Evolutionary conservation across 2,113 vertebrate genomes (phyloP).

Genomic region (Gallinago jamesoni): DNA sequence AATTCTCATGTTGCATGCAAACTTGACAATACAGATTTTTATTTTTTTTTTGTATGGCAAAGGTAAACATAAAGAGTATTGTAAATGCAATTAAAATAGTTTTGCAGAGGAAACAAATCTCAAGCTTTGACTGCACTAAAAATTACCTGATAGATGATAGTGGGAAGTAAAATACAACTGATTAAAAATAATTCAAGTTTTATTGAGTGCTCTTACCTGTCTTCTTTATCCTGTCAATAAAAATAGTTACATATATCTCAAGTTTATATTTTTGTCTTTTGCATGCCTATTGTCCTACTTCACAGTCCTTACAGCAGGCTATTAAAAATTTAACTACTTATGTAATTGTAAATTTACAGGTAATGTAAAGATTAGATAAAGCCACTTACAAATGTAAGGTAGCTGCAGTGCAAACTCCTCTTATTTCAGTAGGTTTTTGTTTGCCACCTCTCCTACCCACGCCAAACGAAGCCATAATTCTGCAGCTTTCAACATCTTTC

Average conservation of each 20-base stretch:
- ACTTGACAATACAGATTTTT: background rate
- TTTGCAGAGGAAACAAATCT: background rate
- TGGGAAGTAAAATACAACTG: background rate
- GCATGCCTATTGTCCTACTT: background rate
- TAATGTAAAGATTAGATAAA: background rate
- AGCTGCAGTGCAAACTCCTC: background rate
- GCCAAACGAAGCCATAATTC: background rate
- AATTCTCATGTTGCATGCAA: background rate
- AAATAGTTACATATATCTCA: background rate
- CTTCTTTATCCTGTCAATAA: background rate
- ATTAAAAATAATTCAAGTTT: background rate
- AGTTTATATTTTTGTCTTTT: background rate
- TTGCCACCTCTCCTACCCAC: background rate
- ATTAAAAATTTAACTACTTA: background rate
- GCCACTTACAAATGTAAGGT: background rate
- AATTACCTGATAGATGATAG: background rate
- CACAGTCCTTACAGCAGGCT: background rate
- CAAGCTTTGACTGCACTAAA: background rate
- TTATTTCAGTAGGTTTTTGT: background rate
- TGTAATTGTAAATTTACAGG: background rate
- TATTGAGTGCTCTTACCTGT: background rate
- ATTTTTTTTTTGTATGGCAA: background rate
- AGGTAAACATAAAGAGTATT: background rate
- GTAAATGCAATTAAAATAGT: background rate
- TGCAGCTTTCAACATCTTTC: background rate